Percentiles rank a stretch among this genome's conserved stretches.
Conservation (phyloP, 2,113 vertebrate species). For the Pelmatolapia mariae region DNA sequence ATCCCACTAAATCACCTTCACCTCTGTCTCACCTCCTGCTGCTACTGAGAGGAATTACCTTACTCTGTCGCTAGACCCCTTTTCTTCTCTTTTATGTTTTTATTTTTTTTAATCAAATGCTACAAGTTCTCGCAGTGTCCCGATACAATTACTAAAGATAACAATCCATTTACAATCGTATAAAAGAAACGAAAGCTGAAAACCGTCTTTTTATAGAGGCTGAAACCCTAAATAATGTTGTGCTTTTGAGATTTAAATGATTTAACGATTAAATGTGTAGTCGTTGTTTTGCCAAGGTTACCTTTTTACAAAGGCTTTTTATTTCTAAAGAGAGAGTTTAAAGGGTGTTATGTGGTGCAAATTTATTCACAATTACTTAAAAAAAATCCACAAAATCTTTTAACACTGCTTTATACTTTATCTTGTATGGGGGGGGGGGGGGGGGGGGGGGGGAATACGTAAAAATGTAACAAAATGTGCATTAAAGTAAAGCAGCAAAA, state of each 20-base stretch:
- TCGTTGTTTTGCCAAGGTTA: background rate
- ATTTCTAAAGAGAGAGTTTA: background rate
- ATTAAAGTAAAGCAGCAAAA: background rate
- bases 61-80: slow-evolving; percentile 3
- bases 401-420: background rate
- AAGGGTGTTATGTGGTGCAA: background rate
- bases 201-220: background rate
- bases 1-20: slow-evolving; percentile 44
- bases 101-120: background rate
- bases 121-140: background rate
- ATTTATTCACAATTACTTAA: background rate
- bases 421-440: rapidly evolving
- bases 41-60: slow-evolving; percentile 40
- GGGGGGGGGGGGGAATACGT: rapidly evolving
- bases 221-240: background rate
- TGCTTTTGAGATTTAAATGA: background rate
- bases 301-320: background rate
- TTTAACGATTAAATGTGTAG: background rate
- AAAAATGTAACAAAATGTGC: background rate
- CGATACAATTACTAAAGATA: background rate
- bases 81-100: background rate
- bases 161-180: background rate
- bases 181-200: background rate
- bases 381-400: background rate
- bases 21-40: slow-evolving; percentile 40